Conservation (phyloP, 2,888 invertebrate species). For the Plutella xylostella region DNA sequence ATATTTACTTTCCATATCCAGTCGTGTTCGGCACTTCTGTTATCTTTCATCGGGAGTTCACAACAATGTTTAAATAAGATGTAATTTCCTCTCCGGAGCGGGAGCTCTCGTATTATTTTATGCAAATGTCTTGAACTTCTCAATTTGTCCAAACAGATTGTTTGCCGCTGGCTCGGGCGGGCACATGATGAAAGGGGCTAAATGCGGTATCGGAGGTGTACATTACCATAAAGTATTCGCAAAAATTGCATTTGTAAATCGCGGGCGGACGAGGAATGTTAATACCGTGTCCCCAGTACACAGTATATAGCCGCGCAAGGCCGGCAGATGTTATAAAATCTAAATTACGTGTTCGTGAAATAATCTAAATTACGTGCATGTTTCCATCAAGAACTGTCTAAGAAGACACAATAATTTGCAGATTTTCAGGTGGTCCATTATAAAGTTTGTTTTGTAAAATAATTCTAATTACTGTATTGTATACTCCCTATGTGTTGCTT, state of each 20-base stretch:
- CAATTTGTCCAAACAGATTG: constrained; percentile 52
- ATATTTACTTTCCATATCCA: too few relatives aligned
- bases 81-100: neutral
- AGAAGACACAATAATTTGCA: too few relatives aligned
- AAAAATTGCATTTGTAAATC: constrained; percentile 44
- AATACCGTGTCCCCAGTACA: constrained; percentile 32
- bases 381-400: too few relatives aligned
- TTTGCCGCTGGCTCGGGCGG: constrained; percentile 28
- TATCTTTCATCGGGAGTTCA: neutral
- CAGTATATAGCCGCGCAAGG: too few relatives aligned
- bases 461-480: too few relatives aligned
- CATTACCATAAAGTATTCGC: constrained; percentile 49
- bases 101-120: constrained; percentile 33
- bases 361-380: too few relatives aligned
- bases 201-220: constrained; percentile 44
- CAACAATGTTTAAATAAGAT: neutral
- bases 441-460: too few relatives aligned
- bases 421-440: too few relatives aligned
- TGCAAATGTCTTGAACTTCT: constrained; percentile 43
- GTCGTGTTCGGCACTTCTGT: neutral
- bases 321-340: too few relatives aligned
- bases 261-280: constrained; percentile 35
- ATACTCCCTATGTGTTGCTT: too few relatives aligned
- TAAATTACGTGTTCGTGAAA: too few relatives aligned
- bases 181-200: constrained; percentile 42